phyloP scores from a whole-genome alignment of 2,888 invertebrate species.

The Erebia aethiops region DNA sequence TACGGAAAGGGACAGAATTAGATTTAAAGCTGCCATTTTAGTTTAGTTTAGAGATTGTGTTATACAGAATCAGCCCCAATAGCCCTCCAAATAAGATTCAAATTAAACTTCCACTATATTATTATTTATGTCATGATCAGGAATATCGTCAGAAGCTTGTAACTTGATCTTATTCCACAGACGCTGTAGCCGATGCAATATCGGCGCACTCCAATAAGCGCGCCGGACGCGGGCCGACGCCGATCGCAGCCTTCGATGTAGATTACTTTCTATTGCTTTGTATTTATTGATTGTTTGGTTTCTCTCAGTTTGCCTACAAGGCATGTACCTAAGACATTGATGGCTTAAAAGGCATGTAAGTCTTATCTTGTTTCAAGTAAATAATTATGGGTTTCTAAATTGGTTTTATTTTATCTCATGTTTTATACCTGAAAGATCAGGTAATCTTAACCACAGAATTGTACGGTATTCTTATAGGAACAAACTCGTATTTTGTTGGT shows the following conservation, averaged over 20 bases:
- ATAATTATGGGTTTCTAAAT: too few species aligned
- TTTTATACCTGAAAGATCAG: neutral
- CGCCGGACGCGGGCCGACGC: slow-evolving; percentile 3
- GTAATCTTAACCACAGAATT: too few species aligned
- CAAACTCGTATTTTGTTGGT: too few species aligned
- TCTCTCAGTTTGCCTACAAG: neutral
- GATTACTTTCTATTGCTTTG: slow-evolving; percentile 11
- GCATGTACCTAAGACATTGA: too few species aligned
- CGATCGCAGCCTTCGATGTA: neutral
- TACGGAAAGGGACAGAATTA: too few species aligned
- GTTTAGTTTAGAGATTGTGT: too few species aligned
- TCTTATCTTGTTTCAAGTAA: neutral
- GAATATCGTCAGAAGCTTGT: neutral
- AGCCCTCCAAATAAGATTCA: too few species aligned
- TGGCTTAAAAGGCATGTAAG: neutral
- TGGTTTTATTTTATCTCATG: neutral
- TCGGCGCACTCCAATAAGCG: slow-evolving; percentile 16
- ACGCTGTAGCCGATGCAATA: slow-evolving; percentile 15
- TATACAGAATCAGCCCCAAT: too few species aligned
- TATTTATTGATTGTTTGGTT: neutral
- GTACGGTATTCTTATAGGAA: too few species aligned
- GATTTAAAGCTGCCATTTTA: too few species aligned
- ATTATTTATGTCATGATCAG: too few species aligned
- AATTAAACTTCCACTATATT: too few species aligned
- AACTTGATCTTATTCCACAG: slow-evolving; percentile 9